Evolutionary conservation across 2,113 vertebrate genomes (phyloP).

Genomic region (Laticauda colubrina): DNA sequence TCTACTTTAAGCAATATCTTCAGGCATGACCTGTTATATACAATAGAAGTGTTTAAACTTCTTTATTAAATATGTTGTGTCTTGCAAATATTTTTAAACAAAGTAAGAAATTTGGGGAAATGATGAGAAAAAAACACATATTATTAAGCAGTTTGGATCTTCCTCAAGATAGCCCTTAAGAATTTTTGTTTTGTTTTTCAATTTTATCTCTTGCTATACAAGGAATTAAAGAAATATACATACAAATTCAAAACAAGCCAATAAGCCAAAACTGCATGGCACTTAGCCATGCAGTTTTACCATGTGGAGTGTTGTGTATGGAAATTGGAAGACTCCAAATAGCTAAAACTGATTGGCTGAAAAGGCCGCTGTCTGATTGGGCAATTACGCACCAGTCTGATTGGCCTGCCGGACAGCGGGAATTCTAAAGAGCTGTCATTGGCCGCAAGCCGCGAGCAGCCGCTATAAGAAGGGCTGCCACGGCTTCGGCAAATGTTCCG

Average conservation of each 20-base stretch:
- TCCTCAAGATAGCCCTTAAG: conserved; percentile 44
- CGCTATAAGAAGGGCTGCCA: too few relatives aligned
- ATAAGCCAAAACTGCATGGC: neutral
- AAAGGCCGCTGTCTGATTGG: too few relatives aligned
- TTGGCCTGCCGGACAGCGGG: too few relatives aligned
- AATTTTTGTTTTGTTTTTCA: conserved; percentile 33
- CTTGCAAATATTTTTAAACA: neutral
- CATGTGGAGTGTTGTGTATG: too few relatives aligned
- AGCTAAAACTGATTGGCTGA: too few relatives aligned
- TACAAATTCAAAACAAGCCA: neutral
- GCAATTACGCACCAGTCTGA: too few relatives aligned
- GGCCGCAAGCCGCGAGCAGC: too few relatives aligned
- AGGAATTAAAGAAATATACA: neutral
- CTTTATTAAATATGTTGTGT: conserved; percentile 6
- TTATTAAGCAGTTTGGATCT: conserved; percentile 45
- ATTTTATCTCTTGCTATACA: neutral
- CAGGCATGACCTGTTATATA: conserved; percentile 39
- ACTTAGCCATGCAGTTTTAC: neutral
- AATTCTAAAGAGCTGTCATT: too few relatives aligned
- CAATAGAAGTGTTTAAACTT: conserved; percentile 43
- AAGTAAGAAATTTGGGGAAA: neutral
- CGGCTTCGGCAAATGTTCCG: too few relatives aligned
- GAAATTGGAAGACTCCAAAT: too few relatives aligned
- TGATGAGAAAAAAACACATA: conserved; percentile 24
- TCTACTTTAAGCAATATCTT: conserved; percentile 60